Base-by-base conservation (phyloP, 2,888 invertebrate genomes). In the Xylocampa areola region DNA sequence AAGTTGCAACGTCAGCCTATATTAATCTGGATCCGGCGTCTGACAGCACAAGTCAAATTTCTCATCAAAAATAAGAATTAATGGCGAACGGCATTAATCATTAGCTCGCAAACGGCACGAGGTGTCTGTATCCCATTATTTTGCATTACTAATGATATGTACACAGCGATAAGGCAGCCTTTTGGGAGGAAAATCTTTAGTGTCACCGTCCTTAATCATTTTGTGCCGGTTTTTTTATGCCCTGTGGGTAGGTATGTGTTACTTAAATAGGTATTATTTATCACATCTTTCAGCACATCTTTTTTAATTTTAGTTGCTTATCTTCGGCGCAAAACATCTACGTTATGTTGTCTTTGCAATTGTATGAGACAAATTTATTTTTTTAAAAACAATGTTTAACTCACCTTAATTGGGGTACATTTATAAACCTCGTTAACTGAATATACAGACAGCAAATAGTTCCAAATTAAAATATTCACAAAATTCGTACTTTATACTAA, bases 21-120 rank as follows among this genome's bases (percentile, higher is more conserved):
- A 92, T 93, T 91, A 93, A 93, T 94, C 92, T 92, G 89, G 89
- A 88, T 92, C 91, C 89, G 90, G 88, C 88, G 87, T 78, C 89
- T 91, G 92, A 92, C 92, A 90, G 92, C 90, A 84, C 87, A 91
- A 93, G 93, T 93, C 93, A 91, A 93, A 92, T 92, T 93, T 93
- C 94, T 93, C 94, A 92, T 94, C 92, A 92, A 91, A 93, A 93
- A 94, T 94, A 92, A 92, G 92, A 93, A 94, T 94, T 94, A 93
- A 94, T 93, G 93, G 87, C 81, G 89, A 90, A 86, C 87, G 85
- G 88, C 93, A 94, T 94, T 93, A 94, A 94, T 94, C 93, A 94
- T 91, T 87, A 85, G 88, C 91, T 85, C 79, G 90, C 93, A 94
- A 92, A 93, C 91, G 89, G 92, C 92, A 91, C 90, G 92, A 92